These are phyloP conservation scores for Andricus grossulariae DNA, from an alignment of 1,140 invertebrate genomes.

Conservation along the genomic window DNA sequence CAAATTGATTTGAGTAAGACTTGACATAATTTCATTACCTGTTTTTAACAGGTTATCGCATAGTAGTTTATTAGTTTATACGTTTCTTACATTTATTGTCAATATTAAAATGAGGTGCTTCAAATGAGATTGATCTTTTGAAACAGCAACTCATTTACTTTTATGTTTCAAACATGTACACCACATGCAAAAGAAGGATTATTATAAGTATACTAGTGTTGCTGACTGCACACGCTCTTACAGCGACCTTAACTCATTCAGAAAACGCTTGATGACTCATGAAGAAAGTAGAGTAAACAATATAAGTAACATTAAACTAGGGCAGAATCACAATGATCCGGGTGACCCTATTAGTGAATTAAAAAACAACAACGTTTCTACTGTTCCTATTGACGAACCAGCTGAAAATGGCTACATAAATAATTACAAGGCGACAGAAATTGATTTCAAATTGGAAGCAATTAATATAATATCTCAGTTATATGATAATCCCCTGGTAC, in stretches of 20 bases:
- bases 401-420: neutral
- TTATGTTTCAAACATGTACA: neutral
- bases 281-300: neutral
- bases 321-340: neutral
- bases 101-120: neutral
- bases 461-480: neutral
- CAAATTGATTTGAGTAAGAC: too few species aligned
- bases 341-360: neutral
- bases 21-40: neutral
- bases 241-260: neutral
- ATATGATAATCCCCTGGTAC: too few species aligned
- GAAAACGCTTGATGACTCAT: neutral
- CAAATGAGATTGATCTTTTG: neutral
- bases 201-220: neutral
- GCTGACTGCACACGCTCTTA: neutral
- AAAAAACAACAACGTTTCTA: neutral
- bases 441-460: neutral
- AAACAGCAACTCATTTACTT: neutral
- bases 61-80: neutral
- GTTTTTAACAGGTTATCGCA: neutral
- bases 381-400: neutral
- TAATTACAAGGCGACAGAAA: neutral
- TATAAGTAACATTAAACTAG: neutral
- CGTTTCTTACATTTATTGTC: neutral
- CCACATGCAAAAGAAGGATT: neutral